Base-by-base conservation (phyloP, 2,888 invertebrate species). In the Cerceris rybyensis region DNA sequence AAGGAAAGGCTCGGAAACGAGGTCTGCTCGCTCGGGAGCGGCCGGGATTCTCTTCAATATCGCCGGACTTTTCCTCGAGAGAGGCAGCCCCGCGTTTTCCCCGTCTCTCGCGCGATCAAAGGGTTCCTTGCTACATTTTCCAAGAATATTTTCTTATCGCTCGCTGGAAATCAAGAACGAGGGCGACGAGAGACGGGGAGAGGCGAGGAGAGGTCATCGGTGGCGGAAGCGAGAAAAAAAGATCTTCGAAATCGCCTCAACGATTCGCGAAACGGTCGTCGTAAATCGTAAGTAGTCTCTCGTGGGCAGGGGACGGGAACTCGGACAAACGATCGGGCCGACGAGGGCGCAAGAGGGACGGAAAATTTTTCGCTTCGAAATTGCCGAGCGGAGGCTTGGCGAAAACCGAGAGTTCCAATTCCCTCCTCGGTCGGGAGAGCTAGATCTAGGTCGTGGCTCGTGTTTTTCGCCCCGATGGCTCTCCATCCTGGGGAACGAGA, bases 381-480 rank as follows among this genome's bases (percentile, higher is more conserved):
- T 75, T 71, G 71, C 69, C 78, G 64, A 68, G 78, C 76, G 71
- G 75, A 69, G 49, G 77, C 50, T 82, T 83, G 58, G 78, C 79
- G 79, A 80, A 80, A 87, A 87, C 85, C 82, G 82, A 86, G 86
- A 28, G 28, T 2, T 28, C 28, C 86, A 84, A 75, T 86, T 81
- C 81, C 71, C 75, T 72, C 67, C 76, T 77, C 76, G 82, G 83
- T 86, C 28, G 28, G 28, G 28, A 28, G 88, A 89, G 88, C 89
- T 87, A 89, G 88, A 87, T 86, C 87, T 83, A 82, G 86, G 87
- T 84, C 81, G 77, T 80, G 83, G 72, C 78, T 78, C 82, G 84
- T 81, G 85, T 83, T 84, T 84, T 87, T 87, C 87, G 88, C 86
- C 84, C 87, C 88, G 50, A 65, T 63, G 49, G 43, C 54, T 57